These are phyloP conservation scores for Melipona beecheii DNA, from an alignment of 2,888 invertebrate species.

Conservation along the genomic window DNA sequence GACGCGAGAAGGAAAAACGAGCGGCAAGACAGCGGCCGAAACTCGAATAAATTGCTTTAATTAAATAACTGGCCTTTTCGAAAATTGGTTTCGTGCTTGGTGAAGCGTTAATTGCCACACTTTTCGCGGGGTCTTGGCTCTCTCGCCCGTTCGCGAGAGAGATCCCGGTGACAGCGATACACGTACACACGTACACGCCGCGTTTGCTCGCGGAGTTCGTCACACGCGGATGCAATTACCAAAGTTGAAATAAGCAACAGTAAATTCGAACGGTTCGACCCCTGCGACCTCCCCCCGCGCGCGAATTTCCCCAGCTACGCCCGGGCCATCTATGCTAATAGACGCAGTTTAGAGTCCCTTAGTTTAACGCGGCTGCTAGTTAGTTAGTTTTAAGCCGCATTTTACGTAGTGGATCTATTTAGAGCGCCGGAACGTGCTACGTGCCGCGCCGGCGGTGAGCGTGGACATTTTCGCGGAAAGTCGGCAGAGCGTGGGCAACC, in stretches of 20 bases:
- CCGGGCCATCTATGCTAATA: slow-evolving; percentile 2
- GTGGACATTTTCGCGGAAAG: not conserved
- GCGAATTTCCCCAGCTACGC: not conserved
- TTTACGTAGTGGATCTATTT: not conserved
- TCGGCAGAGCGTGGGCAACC: not conserved
- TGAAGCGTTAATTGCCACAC: slow-evolving; percentile 74
- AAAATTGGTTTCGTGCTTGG: slow-evolving; percentile 79
- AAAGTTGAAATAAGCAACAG: slow-evolving; percentile 5
- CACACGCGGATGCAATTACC: not conserved
- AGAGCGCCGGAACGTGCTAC: not conserved
- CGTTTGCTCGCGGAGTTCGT: not conserved
- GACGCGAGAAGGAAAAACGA: slow-evolving; percentile 40
- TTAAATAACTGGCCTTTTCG: slow-evolving; percentile 75
- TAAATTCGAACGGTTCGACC: not conserved
- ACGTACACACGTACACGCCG: too few relatives aligned
- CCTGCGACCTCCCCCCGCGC: too few relatives aligned
- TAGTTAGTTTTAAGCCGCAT: not conserved
- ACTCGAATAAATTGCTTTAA: slow-evolving; percentile 77
- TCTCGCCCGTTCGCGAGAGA: slow-evolving; percentile 47
- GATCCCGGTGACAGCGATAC: slow-evolving; percentile 10
- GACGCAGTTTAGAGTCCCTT: slow-evolving; percentile 3
- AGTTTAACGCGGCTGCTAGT: not conserved
- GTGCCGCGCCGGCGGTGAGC: not conserved
- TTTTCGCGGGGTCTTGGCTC: slow-evolving; percentile 43
- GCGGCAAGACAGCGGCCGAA: slow-evolving; percentile 41